Percentiles rank a stretch among this genome's conserved stretches.
These are phyloP conservation scores for Zygothrica quintamaculata DNA, from an alignment of 2,888 invertebrate species.

Conservation along the genomic window DNA sequence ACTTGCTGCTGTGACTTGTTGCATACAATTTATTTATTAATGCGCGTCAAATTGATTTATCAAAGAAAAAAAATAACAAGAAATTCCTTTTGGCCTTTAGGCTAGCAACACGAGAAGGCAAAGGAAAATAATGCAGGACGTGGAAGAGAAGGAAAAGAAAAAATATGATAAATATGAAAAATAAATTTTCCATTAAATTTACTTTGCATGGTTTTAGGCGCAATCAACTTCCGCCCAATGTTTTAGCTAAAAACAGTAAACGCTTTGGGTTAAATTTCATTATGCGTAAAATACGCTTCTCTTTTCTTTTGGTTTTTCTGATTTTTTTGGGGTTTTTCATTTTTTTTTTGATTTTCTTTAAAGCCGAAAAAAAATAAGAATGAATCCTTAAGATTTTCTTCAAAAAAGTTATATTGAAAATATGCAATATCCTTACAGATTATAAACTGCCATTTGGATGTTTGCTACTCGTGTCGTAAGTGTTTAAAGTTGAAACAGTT, in stretches of 20 bases:
- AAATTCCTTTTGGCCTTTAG: conserved; percentile 33
- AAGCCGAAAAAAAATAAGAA: background rate
- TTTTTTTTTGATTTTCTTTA: conserved; percentile 1
- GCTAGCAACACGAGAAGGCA: conserved; percentile 19
- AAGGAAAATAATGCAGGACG: conserved; percentile 8
- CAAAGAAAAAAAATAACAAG: too few species aligned
- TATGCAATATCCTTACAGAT: too few species aligned
- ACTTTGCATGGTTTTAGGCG: conserved; percentile 75
- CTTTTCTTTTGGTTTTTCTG: background rate
- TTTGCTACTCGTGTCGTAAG: background rate
- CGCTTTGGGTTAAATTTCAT: conserved; percentile 62
- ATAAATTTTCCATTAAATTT: conserved; percentile 76
- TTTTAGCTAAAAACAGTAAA: conserved; percentile 26
- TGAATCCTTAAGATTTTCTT: too few species aligned
- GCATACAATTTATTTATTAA: conserved; percentile 54
- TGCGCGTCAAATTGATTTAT: conserved; percentile 58
- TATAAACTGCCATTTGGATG: too few species aligned
- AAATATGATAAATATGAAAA: conserved; percentile 50
- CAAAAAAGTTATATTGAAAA: too few species aligned
- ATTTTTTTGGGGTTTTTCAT: background rate
- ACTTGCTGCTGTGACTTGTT: conserved; percentile 49
- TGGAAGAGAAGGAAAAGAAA: conserved; percentile 17
- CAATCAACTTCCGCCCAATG: conserved; percentile 53
- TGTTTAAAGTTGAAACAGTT: conserved; percentile 13
- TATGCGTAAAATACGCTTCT: conserved; percentile 50